Percentiles rank a stretch among this genome's conserved stretches.
Evolutionary conservation across 2,888 invertebrate species (phyloP).

Genomic region (Lasioglossum calceatum): DNA sequence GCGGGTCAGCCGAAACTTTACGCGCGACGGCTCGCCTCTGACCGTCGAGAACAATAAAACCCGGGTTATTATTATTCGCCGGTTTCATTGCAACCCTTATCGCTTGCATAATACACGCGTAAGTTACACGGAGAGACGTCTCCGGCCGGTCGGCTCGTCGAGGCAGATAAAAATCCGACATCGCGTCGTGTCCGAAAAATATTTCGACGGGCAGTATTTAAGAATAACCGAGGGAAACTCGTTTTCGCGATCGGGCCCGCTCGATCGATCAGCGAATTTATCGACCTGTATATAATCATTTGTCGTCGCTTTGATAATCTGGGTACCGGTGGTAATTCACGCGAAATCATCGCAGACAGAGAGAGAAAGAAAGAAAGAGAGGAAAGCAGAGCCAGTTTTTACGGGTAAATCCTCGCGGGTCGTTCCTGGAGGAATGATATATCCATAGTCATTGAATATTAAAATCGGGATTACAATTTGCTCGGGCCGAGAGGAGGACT

Average conservation of each 20-base stretch:
- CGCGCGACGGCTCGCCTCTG: slow-evolving; percentile 60
- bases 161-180: background rate
- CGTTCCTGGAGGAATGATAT: background rate
- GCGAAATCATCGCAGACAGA: background rate
- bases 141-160: background rate
- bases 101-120: slow-evolving; percentile 54
- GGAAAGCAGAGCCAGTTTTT: background rate
- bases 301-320: slow-evolving; percentile 44
- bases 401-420: background rate
- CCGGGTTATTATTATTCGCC: slow-evolving; percentile 62
- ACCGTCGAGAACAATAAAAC: slow-evolving; percentile 69
- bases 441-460: background rate
- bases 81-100: slow-evolving; percentile 55
- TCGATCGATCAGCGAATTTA: slow-evolving; percentile 55
- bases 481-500: background rate
- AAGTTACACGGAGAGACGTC: slow-evolving; percentile 43
- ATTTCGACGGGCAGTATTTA: slow-evolving; percentile 8
- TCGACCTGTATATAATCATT: slow-evolving; percentile 34
- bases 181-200: background rate
- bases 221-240: background rate
- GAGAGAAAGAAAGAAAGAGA: too few relatives aligned
- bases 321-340: slow-evolving; percentile 39
- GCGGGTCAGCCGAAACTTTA: slow-evolving; percentile 51
- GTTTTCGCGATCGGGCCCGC: background rate
- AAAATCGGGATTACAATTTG: slow-evolving; percentile 6